These are phyloP conservation scores for Gadopsis marmoratus DNA, from an alignment of 2,797 vertebrate genomes.

Conservation along the genomic window DNA sequence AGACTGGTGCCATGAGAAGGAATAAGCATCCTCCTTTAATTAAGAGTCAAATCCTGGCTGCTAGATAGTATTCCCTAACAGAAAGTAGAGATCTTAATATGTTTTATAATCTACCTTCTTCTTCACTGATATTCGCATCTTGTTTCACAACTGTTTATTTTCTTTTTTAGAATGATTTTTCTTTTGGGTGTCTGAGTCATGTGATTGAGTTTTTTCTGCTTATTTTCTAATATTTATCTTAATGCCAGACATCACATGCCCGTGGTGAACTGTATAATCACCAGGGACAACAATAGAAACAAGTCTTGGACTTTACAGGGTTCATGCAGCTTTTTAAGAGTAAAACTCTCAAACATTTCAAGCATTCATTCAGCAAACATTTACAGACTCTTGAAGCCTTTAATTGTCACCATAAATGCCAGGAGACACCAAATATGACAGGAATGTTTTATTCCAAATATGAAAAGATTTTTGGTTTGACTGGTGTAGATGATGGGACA, in stretches of 20 bases:
- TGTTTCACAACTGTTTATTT: background rate
- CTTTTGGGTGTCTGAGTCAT: background rate
- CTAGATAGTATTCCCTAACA: background rate
- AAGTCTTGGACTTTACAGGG: background rate
- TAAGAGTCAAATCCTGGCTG: background rate
- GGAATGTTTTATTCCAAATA: too few species aligned
- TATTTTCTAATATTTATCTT: background rate
- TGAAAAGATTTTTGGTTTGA: too few species aligned
- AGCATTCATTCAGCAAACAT: too few species aligned
- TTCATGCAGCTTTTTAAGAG: too few species aligned
- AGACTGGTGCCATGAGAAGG: background rate
- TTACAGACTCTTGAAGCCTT: too few species aligned
- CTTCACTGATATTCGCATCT: background rate
- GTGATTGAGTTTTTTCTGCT: background rate
- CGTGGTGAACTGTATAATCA: background rate
- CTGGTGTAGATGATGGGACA: too few species aligned
- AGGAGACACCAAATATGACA: too few species aligned
- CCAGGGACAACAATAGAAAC: background rate
- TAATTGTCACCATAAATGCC: too few species aligned
- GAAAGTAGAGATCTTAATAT: too few species aligned
- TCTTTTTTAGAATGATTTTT: background rate
- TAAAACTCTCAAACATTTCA: too few species aligned
- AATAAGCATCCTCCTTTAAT: background rate
- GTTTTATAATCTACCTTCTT: background rate
- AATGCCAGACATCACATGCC: background rate